A percentile compares a stretch with the other conserved stretches of the same genome.
These are phyloP conservation scores for Etheostoma perlongum DNA, from an alignment of 2,797 vertebrate species.

Conservation along the genomic window DNA sequence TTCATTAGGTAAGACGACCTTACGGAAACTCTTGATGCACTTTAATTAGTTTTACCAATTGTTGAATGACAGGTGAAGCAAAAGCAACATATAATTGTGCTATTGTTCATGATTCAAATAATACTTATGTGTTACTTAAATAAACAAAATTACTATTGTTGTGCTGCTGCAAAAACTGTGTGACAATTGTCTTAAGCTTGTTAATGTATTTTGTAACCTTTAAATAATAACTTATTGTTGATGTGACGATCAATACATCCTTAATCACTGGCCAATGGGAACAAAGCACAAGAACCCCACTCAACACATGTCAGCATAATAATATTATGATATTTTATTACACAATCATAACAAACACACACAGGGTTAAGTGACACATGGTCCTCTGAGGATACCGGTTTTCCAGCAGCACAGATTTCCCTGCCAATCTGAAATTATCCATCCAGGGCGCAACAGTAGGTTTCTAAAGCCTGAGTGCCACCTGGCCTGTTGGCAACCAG, in stretches of 20 bases:
- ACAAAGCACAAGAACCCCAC: neutral
- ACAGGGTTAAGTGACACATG: slow-evolving; percentile 18
- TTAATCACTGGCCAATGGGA: neutral
- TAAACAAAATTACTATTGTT: neutral
- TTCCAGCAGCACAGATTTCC: neutral
- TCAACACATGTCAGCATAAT: neutral
- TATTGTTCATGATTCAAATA: too few species aligned
- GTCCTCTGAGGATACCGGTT: neutral
- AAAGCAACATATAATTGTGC: too few species aligned
- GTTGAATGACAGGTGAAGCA: too few species aligned
- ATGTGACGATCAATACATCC: neutral
- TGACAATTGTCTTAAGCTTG: neutral
- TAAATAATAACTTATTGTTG: neutral
- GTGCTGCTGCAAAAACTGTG: neutral
- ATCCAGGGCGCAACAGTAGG: neutral
- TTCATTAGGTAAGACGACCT: neutral
- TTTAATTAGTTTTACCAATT: too few species aligned
- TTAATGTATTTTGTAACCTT: neutral
- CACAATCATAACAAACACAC: slow-evolving; percentile 6
- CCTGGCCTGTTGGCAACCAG: slow-evolving; percentile 37
- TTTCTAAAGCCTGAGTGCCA: slow-evolving; percentile 27
- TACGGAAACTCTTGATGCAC: too few species aligned
- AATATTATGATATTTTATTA: neutral
- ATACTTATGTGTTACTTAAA: neutral
- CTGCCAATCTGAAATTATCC: slow-evolving; percentile 8